These are phyloP conservation scores for Chaitophorus viminalis DNA, from an alignment of 2,888 invertebrate species.

Conservation along the genomic window DNA sequence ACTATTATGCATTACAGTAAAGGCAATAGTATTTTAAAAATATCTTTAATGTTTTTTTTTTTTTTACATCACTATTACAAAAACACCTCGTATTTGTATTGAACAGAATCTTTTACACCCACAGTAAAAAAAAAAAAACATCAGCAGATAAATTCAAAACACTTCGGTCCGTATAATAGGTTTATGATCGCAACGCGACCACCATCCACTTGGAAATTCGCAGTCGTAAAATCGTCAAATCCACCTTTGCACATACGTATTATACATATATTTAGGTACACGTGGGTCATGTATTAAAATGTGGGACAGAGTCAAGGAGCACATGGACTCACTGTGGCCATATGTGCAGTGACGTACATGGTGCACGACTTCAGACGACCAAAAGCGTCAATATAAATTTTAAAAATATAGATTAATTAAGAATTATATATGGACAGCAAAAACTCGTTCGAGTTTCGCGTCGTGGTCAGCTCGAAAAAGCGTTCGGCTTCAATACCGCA, in stretches of 20 bases:
- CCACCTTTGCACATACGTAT: not conserved
- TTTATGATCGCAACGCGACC: not conserved
- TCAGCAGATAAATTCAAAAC: not conserved
- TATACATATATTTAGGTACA: too few species aligned
- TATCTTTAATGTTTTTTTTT: too few species aligned
- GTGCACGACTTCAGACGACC: not conserved
- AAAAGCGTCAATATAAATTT: not conserved
- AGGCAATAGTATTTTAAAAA: too few species aligned
- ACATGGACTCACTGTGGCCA: not conserved
- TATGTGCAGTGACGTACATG: too few species aligned
- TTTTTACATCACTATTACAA: not conserved
- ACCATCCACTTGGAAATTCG: not conserved
- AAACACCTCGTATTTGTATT: not conserved
- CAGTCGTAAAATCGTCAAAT: not conserved
- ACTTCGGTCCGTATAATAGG: not conserved
- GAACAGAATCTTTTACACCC: not conserved
- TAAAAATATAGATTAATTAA: too few species aligned
- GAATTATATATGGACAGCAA: too few species aligned
- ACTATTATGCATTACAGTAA: not conserved
- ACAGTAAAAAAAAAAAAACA: not conserved
- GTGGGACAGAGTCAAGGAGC: not conserved
- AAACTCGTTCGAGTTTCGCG: not conserved
- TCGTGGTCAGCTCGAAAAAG: not conserved
- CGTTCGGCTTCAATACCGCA: not conserved
- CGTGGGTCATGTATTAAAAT: not conserved